A percentile compares a stretch with the other conserved stretches of the same genome.
phyloP scores from a whole-genome alignment of 1,140 invertebrate species.

The Drosophila rhopaloa region DNA sequence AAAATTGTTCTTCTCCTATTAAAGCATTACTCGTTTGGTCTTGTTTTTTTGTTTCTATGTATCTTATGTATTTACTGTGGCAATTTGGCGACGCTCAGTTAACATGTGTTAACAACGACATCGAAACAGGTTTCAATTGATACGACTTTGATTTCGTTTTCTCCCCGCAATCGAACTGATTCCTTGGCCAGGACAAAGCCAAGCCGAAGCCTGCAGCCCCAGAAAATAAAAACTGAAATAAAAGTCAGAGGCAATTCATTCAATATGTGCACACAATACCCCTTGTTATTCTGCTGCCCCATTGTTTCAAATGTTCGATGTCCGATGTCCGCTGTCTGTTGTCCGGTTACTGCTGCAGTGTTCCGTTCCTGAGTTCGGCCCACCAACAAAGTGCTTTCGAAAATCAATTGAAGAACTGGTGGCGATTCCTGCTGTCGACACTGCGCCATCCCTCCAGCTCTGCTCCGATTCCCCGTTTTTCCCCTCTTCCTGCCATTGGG shows the following conservation, averaged over 20 bases:
- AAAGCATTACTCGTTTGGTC: not conserved
- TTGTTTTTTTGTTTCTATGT: not conserved
- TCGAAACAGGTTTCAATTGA: conserved; percentile 79
- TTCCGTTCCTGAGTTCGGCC: conserved; percentile 42
- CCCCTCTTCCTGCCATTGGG: conserved; percentile 4
- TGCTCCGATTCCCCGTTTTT: not conserved
- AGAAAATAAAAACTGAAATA: conserved; percentile 22
- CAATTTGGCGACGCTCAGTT: conserved; percentile 44
- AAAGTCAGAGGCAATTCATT: conserved; percentile 71
- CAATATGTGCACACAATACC: conserved; percentile 65
- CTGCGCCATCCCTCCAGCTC: conserved; percentile 28
- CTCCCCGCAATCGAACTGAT: conserved; percentile 20
- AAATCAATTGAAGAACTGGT: conserved; percentile 78
- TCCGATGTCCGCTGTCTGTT: conserved; percentile 19
- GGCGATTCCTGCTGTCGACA: conserved; percentile 81
- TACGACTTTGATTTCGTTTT: conserved; percentile 56
- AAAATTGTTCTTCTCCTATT: not conserved
- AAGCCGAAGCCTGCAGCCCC: conserved; percentile 21
- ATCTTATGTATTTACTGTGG: not conserved
- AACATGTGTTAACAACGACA: conserved; percentile 81
- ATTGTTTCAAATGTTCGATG: conserved; percentile 58
- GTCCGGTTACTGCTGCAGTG: not conserved
- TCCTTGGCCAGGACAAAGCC: conserved; percentile 46
- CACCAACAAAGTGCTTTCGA: conserved; percentile 71
- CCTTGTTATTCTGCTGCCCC: conserved; percentile 55